Conservation (phyloP, 2,113 vertebrate species). For the Theristicus caerulescens region DNA sequence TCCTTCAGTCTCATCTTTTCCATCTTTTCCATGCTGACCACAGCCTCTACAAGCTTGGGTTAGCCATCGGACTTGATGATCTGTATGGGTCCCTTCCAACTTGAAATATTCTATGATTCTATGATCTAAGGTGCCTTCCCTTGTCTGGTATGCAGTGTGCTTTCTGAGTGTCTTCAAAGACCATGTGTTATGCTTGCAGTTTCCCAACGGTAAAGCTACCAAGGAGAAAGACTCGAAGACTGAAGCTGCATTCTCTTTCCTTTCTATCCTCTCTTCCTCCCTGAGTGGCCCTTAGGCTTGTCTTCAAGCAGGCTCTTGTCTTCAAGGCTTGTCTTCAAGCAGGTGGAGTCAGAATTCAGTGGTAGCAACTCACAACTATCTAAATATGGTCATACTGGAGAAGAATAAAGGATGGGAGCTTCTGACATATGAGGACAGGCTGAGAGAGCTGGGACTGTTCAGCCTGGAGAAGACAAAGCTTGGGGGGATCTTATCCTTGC, state of each 20-base stretch:
- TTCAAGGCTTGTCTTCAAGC: not conserved
- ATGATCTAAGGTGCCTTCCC: not conserved
- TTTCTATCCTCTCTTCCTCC: not conserved
- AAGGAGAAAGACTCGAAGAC: not conserved
- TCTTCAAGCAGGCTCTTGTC: not conserved
- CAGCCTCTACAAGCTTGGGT: not conserved
- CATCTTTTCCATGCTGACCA: not conserved
- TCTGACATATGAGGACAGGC: not conserved
- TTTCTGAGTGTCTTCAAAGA: not conserved
- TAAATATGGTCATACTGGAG: not conserved
- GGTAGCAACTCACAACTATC: not conserved
- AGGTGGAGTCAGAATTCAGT: not conserved
- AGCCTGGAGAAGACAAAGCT: not conserved
- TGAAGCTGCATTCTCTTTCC: not conserved
- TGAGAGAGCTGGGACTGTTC: not conserved
- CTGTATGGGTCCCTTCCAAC: not conserved
- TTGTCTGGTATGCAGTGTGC: not conserved
- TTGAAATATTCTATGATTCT: not conserved
- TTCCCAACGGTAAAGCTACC: not conserved
- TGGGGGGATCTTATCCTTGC: not conserved
- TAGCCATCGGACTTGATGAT: fast-evolving
- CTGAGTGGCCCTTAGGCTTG: not conserved
- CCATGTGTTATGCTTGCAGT: not conserved
- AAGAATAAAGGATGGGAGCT: not conserved
- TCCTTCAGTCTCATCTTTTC: not conserved